A percentile compares a stretch with the other conserved stretches of the same genome.
These are phyloP conservation scores for Musca vetustissima DNA, from an alignment of 1,140 invertebrate species.

Conservation along the genomic window DNA sequence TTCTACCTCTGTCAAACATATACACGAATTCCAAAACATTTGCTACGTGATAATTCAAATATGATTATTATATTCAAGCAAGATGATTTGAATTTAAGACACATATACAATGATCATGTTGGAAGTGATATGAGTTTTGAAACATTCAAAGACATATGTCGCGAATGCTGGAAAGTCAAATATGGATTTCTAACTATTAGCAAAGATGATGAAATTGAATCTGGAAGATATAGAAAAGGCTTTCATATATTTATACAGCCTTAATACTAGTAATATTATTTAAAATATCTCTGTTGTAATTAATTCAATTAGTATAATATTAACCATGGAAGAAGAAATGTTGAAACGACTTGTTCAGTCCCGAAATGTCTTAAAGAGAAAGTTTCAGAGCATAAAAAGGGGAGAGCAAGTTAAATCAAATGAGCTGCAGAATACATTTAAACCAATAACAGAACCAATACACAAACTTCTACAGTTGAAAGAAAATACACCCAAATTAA, in stretches of 20 bases:
- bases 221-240: constrained; percentile 37
- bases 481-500: no score
- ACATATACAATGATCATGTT: constrained; percentile 53
- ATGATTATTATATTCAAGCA: no score
- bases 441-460: constrained; percentile 31
- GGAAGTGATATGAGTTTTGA: constrained; percentile 40
- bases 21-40: no score
- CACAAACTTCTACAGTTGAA: background rate
- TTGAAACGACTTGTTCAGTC: constrained; percentile 13
- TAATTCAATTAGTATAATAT: background rate
- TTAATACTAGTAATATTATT: no score
- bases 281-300: background rate
- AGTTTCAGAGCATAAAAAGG: constrained; percentile 15
- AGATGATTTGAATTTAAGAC: constrained; percentile 53
- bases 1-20: no score
- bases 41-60: no score
- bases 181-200: constrained; percentile 43
- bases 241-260: constrained; percentile 37
- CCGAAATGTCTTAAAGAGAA: constrained; percentile 1
- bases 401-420: background rate
- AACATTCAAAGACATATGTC: constrained; percentile 35
- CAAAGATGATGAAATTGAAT: constrained; percentile 38
- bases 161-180: constrained; percentile 35
- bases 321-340: background rate
- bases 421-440: constrained; percentile 29